A percentile compares a stretch with the other conserved stretches of the same genome.
Conservation (phyloP, 92 coral and sea anemone species). For the Palythoa grandis region DNA sequence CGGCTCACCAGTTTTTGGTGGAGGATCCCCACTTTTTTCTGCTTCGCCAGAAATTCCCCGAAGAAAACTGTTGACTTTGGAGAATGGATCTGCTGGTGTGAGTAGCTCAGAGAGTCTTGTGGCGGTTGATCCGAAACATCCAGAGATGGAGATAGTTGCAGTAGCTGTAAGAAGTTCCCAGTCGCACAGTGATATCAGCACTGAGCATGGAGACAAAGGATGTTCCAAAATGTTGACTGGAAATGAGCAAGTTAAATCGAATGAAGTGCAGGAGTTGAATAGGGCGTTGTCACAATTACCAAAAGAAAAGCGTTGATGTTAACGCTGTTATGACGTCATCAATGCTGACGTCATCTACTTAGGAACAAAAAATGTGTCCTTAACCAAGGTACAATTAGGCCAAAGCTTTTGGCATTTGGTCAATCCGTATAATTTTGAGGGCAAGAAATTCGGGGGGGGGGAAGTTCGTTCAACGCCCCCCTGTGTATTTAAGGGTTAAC, state of each 20-base stretch:
- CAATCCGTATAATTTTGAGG: too few species aligned
- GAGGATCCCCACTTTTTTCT: slow-evolving; percentile 38
- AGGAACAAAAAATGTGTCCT: not conserved
- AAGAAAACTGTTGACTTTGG: not conserved
- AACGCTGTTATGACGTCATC: not conserved
- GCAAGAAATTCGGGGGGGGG: too few species aligned
- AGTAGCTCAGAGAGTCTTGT: slow-evolving; percentile 36
- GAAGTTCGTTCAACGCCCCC: too few species aligned
- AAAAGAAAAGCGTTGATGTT: slow-evolving; percentile 6
- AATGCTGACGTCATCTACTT: too few species aligned
- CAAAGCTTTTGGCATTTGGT: too few species aligned
- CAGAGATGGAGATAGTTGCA: slow-evolving; percentile 13
- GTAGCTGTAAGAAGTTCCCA: slow-evolving; percentile 27
- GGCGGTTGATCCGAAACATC: slow-evolving; percentile 21
- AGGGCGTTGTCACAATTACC: slow-evolving; percentile 73
- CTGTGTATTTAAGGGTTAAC: too few species aligned
- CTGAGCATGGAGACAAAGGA: slow-evolving; percentile 24
- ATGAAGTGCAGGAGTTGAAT: slow-evolving; percentile 64
- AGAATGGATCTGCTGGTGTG: not conserved
- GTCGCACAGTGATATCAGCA: slow-evolving; percentile 5
- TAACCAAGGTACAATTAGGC: too few species aligned
- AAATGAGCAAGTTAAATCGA: slow-evolving; percentile 29
- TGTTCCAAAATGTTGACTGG: slow-evolving; percentile 28
- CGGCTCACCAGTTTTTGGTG: slow-evolving; percentile 30
- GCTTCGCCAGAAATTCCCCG: slow-evolving; percentile 27